phyloP scores from a whole-genome alignment of 2,113 vertebrate genomes.

The Tenebrosternarchus preto region DNA sequence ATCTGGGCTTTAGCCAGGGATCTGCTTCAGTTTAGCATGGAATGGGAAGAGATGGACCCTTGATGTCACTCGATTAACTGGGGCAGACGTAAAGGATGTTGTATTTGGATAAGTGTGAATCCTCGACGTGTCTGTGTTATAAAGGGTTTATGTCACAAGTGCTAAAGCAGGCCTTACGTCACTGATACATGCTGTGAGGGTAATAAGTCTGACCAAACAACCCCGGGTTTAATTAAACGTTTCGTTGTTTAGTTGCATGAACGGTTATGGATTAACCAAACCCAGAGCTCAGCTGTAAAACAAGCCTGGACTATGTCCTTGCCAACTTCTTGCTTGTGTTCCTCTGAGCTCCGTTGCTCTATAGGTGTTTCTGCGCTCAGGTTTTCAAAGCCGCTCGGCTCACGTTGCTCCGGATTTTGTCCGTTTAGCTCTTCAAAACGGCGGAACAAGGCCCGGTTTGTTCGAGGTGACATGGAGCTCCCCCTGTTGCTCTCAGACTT shows the following conservation, averaged over 20 bases:
- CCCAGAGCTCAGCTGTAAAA: constrained; percentile 21
- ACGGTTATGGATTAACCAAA: not conserved
- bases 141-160: not conserved
- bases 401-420: constrained; percentile 78
- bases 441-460: constrained; percentile 79
- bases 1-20: constrained; percentile 68
- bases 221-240: not conserved
- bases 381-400: constrained; percentile 78
- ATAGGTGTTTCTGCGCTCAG: constrained; percentile 63
- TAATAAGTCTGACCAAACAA: no score
- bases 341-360: constrained; percentile 76
- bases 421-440: constrained; percentile 76
- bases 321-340: constrained; percentile 25
- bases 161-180: no score
- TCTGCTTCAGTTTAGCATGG: constrained; percentile 62
- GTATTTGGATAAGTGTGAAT: constrained; percentile 17
- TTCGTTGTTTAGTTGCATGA: constrained; percentile 11
- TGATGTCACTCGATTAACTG: constrained; percentile 16
- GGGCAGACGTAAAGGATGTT: not conserved
- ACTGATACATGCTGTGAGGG: no score
- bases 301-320: constrained; percentile 25
- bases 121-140: not conserved
- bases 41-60: constrained; percentile 6
- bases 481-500: constrained; percentile 54
- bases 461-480: constrained; percentile 74